phyloP scores from a whole-genome alignment of 2,888 invertebrate genomes.

The Hecatera dysodea region DNA sequence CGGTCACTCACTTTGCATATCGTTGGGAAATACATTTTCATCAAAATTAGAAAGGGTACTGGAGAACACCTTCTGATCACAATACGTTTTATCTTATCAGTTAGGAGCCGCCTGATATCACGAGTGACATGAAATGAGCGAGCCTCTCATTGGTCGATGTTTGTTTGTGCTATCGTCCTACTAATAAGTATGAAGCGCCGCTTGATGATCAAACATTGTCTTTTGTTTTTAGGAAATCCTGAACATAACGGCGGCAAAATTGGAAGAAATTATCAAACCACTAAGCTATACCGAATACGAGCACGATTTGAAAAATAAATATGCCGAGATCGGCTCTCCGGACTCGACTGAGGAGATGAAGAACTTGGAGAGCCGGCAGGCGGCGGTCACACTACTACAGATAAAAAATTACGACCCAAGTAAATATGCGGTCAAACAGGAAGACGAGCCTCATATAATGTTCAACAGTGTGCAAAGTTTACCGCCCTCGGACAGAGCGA shows the following conservation, averaged over 20 bases:
- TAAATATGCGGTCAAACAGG: slow-evolving; percentile 85
- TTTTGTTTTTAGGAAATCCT: slow-evolving; percentile 91
- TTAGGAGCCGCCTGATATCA: slow-evolving; percentile 81
- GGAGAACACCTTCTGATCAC: slow-evolving; percentile 81
- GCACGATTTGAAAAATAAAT: slow-evolving; percentile 80
- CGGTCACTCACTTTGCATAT: slow-evolving; percentile 81
- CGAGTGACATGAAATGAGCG: slow-evolving; percentile 80
- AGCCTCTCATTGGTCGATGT: slow-evolving; percentile 84
- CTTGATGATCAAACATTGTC: slow-evolving; percentile 80
- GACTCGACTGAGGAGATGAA: slow-evolving; percentile 90
- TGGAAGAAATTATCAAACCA: slow-evolving; percentile 91
- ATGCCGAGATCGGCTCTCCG: slow-evolving; percentile 86
- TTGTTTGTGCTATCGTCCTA: slow-evolving; percentile 82
- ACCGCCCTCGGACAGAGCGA: slow-evolving; percentile 89
- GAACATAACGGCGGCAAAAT: slow-evolving; percentile 90
- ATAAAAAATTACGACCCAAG: slow-evolving; percentile 89
- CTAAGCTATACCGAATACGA: slow-evolving; percentile 82
- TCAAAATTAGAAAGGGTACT: slow-evolving; percentile 82
- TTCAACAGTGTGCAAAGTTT: slow-evolving; percentile 91
- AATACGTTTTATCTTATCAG: slow-evolving; percentile 87
- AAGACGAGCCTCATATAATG: slow-evolving; percentile 90
- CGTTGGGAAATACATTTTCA: slow-evolving; percentile 83
- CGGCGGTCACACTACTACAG: slow-evolving; percentile 88
- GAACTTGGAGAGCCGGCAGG: slow-evolving; percentile 88
- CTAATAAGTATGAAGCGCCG: slow-evolving; percentile 76